Evolutionary conservation across 1,140 invertebrate species (phyloP), one percentile per base, ranked within the genome.

Genomic region (Pogonus chalceus): DNA sequence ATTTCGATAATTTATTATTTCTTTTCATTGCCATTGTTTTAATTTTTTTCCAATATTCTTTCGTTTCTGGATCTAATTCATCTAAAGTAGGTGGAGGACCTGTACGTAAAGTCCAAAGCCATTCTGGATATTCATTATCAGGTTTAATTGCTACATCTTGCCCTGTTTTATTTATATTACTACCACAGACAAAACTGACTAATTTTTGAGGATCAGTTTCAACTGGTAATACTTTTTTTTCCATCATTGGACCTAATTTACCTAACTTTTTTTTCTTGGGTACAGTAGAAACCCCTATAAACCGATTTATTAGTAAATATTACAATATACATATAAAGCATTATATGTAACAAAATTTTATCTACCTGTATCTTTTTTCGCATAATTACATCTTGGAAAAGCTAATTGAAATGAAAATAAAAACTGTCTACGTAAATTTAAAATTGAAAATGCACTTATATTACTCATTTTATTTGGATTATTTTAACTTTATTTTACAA

Each of bases 61-160:
- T 85, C 1, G 82, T 79, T 60, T 86, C 76, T 2, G 84, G 85
- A 70, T 93, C 88, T 55, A 94, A 62, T 62, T 93, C 83, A 51
- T 85, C 79, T 0, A 94, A 65, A 1, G 75, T 69, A 4, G 72
- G 73, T 20, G 83, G 71, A 12, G 71, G 69, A 0, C 79, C 79
- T 21, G 76, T 80, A 54, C 80, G 72, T 12, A 96, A 63, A 0
- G 61, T 75, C 92, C 92, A 96, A 18, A 97, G 69, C 93, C 93
- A 97, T 20, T 90, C 90, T 0, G 93, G 93, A 71, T 97, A 97
- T 67, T 95, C 92, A 51, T 75, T 79, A 66, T 96, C 88, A 1
- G 84, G 79, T 69, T 87, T 88, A 10, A 97, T 55, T 76, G 90
- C 79, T 16, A 94, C 69, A 68, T 94, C 90, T 72, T 92, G 78